phyloP scores from a whole-genome alignment of 2,888 invertebrate genomes.

The Timandra comae region DNA sequence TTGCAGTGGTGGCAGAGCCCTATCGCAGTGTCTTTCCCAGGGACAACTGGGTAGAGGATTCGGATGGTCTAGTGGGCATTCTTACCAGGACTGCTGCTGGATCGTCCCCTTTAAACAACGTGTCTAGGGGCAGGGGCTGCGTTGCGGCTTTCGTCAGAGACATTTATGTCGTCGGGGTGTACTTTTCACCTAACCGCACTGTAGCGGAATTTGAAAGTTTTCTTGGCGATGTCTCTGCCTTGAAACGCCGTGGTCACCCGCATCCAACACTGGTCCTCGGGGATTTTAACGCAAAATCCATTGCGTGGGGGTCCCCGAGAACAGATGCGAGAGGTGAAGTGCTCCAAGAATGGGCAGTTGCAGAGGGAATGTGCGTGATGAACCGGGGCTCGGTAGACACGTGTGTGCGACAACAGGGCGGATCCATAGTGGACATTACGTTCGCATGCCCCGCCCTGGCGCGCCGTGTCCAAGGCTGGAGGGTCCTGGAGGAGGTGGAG shows the following conservation, averaged over 20 bases:
- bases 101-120: constrained; percentile 1
- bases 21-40: constrained; percentile 3
- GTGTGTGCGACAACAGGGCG: no score
- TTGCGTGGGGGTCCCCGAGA: no score
- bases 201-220: constrained; percentile 3
- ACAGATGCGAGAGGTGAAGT: no score
- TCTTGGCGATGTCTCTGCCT: constrained; percentile 2
- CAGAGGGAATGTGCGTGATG: neutral
- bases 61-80: no score
- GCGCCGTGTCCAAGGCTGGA: no score
- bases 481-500: no score
- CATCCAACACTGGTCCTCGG: neutral
- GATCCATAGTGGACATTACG: no score
- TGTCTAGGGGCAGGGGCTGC: constrained; percentile 3
- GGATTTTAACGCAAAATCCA: no score
- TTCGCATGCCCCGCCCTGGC: no score
- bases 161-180: constrained; percentile 2
- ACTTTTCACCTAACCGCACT: constrained; percentile 12
- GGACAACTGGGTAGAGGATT: neutral
- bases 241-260: constrained; percentile 7
- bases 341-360: no score
- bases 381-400: no score
- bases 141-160: constrained; percentile 8
- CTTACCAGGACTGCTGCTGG: constrained; percentile 1
- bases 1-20: constrained; percentile 19